Percentiles rank a stretch among this genome's conserved stretches.
These are phyloP conservation scores for Chaetogeoica ovagalla DNA, from an alignment of 2,888 invertebrate species.

Conservation along the genomic window DNA sequence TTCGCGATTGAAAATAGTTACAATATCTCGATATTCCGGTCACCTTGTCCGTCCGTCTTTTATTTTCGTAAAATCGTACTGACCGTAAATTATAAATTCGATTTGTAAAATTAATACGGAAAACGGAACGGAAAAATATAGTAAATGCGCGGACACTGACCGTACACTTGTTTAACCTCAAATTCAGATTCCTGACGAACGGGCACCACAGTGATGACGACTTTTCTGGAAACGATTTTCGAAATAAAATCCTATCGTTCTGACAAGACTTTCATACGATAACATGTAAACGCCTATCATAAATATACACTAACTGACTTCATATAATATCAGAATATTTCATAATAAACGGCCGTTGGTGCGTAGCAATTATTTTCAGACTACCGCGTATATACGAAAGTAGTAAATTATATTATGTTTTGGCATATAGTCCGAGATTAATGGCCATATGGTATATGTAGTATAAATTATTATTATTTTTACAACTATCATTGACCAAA, in stretches of 20 bases:
- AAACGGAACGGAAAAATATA: too few relatives aligned
- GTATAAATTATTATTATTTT: background rate
- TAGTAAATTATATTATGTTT: conserved; percentile 33
- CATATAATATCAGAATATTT: background rate
- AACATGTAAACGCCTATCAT: background rate
- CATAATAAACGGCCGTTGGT: background rate
- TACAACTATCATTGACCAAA: conserved; percentile 19
- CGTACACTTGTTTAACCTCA: background rate
- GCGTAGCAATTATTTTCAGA: background rate
- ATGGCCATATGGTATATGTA: background rate
- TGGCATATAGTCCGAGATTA: conserved; percentile 19
- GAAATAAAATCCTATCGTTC: background rate
- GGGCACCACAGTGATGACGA: background rate
- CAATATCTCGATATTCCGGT: too few relatives aligned
- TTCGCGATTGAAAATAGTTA: too few relatives aligned
- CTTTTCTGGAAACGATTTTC: background rate
- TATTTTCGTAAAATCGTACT: too few relatives aligned
- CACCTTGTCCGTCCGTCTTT: too few relatives aligned
- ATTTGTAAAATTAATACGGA: too few relatives aligned
- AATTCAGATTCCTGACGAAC: background rate
- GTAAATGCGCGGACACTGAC: too few relatives aligned
- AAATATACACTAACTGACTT: background rate
- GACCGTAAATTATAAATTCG: too few relatives aligned
- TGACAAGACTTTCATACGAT: background rate
- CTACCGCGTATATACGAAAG: background rate